Percentiles rank a stretch among this genome's conserved stretches.
These are phyloP conservation scores for Anoura caudifer DNA, from an alignment of 2,113 vertebrate genomes.

Conservation along the genomic window DNA sequence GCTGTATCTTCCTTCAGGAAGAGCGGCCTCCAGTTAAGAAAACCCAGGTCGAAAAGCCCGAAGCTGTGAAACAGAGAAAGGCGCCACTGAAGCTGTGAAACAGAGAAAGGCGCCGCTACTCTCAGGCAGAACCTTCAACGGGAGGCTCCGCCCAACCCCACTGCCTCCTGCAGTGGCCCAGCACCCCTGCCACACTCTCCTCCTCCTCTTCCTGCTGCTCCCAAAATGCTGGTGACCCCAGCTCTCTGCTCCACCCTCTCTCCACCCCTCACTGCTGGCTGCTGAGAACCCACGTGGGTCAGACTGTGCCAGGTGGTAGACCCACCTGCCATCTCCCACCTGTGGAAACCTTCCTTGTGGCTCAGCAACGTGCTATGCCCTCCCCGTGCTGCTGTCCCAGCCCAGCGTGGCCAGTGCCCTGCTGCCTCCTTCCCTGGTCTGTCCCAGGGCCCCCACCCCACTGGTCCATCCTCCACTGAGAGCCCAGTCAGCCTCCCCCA, in stretches of 20 bases:
- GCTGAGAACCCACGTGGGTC: neutral
- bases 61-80: neutral
- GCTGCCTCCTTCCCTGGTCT: neutral
- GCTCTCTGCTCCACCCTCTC: neutral
- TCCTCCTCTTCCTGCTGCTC: too few relatives aligned
- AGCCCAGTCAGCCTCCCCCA: too few relatives aligned
- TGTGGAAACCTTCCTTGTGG: too few relatives aligned
- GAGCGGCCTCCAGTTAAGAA: neutral
- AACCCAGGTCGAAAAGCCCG: neutral
- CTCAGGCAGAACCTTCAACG: neutral
- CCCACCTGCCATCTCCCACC: too few relatives aligned
- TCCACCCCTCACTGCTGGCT: neutral
- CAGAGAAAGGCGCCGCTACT: neutral
- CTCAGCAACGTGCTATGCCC: neutral
- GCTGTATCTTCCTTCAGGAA: neutral
- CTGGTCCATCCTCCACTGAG: neutral
- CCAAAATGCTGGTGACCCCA: neutral
- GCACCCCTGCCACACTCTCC: neutral
- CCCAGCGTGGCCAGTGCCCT: neutral
- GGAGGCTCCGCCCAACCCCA: neutral
- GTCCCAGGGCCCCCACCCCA: neutral
- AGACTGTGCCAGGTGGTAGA: fast-evolving
- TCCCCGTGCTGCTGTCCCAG: neutral
- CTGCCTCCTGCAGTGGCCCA: neutral
- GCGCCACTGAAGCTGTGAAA: neutral